Conservation (phyloP, 2,888 invertebrate species). For the Caenorhabditis sp. region DNA sequence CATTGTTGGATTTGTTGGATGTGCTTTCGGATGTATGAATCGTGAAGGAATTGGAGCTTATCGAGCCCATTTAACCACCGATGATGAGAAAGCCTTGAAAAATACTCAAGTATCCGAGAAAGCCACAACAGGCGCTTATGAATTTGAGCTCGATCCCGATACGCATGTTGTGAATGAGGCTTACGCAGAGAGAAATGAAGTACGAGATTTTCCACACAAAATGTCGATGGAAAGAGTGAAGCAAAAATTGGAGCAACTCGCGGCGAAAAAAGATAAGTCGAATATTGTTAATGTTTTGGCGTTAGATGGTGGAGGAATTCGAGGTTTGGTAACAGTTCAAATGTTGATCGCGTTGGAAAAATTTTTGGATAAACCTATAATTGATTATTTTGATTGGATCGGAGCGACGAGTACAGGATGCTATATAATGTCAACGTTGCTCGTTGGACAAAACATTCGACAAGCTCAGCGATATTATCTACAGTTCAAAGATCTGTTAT, state of each 20-base stretch:
- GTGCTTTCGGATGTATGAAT: constrained; percentile 66
- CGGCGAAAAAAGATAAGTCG: constrained; percentile 44
- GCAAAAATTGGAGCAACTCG: constrained; percentile 36
- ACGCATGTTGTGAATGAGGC: constrained; percentile 45
- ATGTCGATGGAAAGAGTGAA: constrained; percentile 47
- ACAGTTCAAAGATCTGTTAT: constrained; percentile 90
- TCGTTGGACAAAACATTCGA: constrained; percentile 76
- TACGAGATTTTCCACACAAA: constrained; percentile 43
- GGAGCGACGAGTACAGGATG: constrained; percentile 89
- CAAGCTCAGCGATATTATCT: constrained; percentile 91
- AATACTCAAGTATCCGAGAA: constrained; percentile 14
- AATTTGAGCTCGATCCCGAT: constrained; percentile 51
- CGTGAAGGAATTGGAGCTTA: constrained; percentile 15
- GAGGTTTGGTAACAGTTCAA: constrained; percentile 75
- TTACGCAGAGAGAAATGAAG: constrained; percentile 40
- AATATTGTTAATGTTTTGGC: constrained; percentile 76
- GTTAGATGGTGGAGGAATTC: constrained; percentile 96
- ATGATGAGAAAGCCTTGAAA: constrained; percentile 24
- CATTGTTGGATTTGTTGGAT: constrained; percentile 56
- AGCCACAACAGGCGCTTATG: constrained; percentile 47
- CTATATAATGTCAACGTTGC: constrained; percentile 85
- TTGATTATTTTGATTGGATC: constrained; percentile 88
- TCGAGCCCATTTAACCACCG: constrained; percentile 19
- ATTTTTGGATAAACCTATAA: constrained; percentile 59
- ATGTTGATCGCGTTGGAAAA: constrained; percentile 59